Conservation (phyloP, 2,113 vertebrate genomes). For the Trematomus loennbergii region DNA sequence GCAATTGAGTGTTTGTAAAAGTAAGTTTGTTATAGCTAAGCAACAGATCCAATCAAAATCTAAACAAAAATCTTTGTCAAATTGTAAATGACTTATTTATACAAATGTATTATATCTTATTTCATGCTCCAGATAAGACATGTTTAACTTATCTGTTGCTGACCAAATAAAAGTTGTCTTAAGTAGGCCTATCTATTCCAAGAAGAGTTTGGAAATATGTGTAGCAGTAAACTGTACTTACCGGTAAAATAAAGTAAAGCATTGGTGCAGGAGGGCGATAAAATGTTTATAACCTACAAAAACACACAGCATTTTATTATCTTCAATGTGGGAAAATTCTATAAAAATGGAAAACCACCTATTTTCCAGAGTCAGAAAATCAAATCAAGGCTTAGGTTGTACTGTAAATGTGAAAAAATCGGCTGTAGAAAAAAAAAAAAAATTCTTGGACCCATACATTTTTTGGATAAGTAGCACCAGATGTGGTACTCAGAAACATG, state of each 20-base stretch:
- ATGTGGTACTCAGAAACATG: background rate
- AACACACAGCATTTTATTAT: slow-evolving; percentile 2
- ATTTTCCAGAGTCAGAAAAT: background rate
- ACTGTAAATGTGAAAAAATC: background rate
- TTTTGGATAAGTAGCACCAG: slow-evolving; percentile 6
- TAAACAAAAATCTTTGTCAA: background rate
- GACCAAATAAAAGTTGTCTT: background rate
- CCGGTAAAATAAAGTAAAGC: background rate
- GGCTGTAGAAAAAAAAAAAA: background rate
- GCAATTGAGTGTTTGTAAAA: background rate
- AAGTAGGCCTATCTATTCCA: background rate
- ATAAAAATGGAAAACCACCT: slow-evolving; percentile 3
- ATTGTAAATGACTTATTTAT: background rate
- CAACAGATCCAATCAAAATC: background rate
- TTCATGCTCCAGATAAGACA: background rate
- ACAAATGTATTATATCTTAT: background rate
- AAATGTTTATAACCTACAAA: background rate
- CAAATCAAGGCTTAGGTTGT: background rate
- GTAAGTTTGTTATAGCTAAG: background rate
- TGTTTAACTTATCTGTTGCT: background rate
- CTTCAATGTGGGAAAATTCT: slow-evolving; percentile 1
- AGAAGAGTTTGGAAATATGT: background rate
- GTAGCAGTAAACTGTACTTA: background rate
- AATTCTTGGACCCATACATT: background rate
- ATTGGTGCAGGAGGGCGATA: background rate